Evolutionary conservation across 2,113 vertebrate genomes (phyloP).

Genomic region (Hiodon tergisus): DNA sequence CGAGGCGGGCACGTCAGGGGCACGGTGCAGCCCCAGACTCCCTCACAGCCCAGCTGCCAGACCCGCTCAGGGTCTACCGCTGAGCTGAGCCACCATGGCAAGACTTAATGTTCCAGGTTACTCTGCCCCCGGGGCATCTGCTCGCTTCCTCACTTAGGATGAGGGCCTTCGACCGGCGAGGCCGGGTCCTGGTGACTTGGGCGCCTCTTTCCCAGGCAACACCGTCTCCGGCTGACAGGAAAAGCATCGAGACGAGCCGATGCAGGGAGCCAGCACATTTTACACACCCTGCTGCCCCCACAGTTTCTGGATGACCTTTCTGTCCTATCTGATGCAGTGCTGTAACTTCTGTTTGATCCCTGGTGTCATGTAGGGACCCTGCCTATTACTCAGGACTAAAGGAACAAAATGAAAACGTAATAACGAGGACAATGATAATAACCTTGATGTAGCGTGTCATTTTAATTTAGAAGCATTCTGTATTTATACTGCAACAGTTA

Average conservation of each 20-base stretch:
- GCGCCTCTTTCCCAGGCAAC: slow-evolving; percentile 19
- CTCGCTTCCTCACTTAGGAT: slow-evolving; percentile 36
- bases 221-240: slow-evolving; percentile 10
- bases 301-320: slow-evolving; percentile 1
- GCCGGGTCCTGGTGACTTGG: slow-evolving; percentile 17
- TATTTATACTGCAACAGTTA: too few relatives aligned
- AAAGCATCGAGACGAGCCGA: neutral
- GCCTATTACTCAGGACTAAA: neutral
- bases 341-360: slow-evolving; percentile 6
- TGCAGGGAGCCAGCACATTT: slow-evolving; percentile 13
- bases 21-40: slow-evolving; percentile 28
- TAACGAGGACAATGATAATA: neutral
- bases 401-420: neutral
- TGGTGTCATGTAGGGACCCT: neutral
- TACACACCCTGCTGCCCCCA: neutral
- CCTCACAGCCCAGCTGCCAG: slow-evolving; percentile 48
- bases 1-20: slow-evolving; percentile 16
- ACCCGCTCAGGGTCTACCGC: slow-evolving; percentile 51
- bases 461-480: too few relatives aligned
- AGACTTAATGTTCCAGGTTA: slow-evolving; percentile 57
- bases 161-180: slow-evolving; percentile 34
- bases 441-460: too few relatives aligned
- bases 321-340: neutral
- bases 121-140: slow-evolving; percentile 48
- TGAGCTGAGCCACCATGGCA: slow-evolving; percentile 37